Evolutionary conservation across 1,140 invertebrate species (phyloP).

Genomic region (Meteorus sp.): DNA sequence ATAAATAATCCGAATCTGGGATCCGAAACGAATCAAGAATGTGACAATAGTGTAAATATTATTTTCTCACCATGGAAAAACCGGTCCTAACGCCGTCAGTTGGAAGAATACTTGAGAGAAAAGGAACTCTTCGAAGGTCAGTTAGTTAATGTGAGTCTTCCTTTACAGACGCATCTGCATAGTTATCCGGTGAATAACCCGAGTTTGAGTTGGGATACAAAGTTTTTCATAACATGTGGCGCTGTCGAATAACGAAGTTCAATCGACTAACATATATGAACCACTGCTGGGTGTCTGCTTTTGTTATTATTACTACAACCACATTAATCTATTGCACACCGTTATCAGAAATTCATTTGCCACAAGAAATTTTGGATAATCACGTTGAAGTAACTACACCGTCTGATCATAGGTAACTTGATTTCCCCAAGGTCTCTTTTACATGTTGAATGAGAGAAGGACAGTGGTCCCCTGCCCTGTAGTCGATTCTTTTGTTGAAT

Average conservation of each 20-base stretch:
- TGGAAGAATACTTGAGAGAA: background rate
- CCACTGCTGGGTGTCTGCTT: background rate
- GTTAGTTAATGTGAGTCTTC: conserved; percentile 41
- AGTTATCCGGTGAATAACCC: conserved; percentile 4
- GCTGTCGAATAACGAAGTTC: background rate
- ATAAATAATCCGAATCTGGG: no score
- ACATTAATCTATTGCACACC: background rate
- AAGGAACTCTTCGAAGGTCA: conserved; percentile 19
- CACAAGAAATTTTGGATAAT: no score
- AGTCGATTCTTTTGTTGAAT: no score
- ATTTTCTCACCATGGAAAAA: background rate
- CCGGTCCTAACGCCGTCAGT: background rate
- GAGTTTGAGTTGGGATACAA: background rate
- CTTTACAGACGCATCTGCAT: conserved; percentile 27
- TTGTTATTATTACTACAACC: background rate
- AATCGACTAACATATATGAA: background rate
- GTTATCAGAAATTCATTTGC: background rate
- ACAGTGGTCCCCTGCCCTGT: no score
- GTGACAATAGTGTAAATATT: conserved; percentile 16
- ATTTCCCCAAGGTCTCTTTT: no score
- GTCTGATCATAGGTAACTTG: no score
- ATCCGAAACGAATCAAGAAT: no score
- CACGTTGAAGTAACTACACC: no score
- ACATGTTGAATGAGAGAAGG: no score
- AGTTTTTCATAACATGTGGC: background rate